These are phyloP conservation scores for Salarias fasciatus DNA, from an alignment of 2,797 vertebrate species.

Conservation along the genomic window DNA sequence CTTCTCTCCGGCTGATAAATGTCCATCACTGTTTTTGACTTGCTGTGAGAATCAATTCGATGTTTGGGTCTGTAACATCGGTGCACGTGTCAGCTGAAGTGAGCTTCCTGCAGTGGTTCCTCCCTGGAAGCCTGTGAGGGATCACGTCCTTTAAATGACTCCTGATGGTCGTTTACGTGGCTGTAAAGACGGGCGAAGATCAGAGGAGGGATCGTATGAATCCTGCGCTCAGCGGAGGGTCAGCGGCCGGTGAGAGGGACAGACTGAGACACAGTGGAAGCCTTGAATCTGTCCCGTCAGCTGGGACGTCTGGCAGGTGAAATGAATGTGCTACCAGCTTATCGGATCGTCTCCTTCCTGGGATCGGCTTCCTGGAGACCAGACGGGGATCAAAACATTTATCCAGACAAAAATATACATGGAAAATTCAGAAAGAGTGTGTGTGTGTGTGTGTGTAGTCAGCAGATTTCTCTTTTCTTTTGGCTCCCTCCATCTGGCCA, in stretches of 20 bases:
- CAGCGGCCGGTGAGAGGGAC: not conserved
- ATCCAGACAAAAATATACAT: slow-evolving; percentile 13
- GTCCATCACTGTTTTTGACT: too few species aligned
- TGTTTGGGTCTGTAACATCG: too few species aligned
- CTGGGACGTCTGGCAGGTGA: slow-evolving; percentile 1
- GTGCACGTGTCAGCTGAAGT: too few species aligned
- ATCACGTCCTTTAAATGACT: slow-evolving; percentile 1
- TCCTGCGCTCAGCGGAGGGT: not conserved
- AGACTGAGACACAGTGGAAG: not conserved
- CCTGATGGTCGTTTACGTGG: not conserved
- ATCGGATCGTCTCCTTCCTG: slow-evolving; percentile 9
- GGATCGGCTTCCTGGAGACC: slow-evolving; percentile 23
- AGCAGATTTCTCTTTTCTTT: slow-evolving; percentile 32
- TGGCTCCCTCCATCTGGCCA: slow-evolving; percentile 12
- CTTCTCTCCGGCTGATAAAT: too few species aligned
- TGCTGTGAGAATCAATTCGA: too few species aligned
- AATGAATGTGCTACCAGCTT: not conserved
- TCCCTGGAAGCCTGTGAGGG: not conserved
- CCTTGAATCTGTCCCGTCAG: slow-evolving; percentile 1
- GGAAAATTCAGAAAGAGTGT: too few species aligned
- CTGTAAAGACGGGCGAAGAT: not conserved
- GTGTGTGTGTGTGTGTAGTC: slow-evolving; percentile 25
- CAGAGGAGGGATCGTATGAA: not conserved
- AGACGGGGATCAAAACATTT: slow-evolving; percentile 38
- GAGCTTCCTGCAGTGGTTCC: too few species aligned